Conservation (phyloP, 2,888 invertebrate species). For the Tetragnatha montana region DNA sequence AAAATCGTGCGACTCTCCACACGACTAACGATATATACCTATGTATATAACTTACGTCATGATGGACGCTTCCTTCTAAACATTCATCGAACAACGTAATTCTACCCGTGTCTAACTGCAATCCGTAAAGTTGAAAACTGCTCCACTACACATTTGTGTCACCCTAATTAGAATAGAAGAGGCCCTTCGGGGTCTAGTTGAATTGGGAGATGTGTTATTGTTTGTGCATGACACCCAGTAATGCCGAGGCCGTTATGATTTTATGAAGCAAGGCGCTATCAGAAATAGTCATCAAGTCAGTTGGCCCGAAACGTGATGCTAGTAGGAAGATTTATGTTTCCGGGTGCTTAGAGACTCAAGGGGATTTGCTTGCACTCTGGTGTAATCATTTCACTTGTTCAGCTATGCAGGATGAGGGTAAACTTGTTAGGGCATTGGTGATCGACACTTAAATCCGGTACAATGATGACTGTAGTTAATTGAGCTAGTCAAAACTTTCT, state of each 20-base stretch:
- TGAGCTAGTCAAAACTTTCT: slow-evolving; percentile 15
- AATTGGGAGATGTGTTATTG: slow-evolving; percentile 15
- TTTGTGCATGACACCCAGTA: neutral
- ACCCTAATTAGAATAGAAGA: slow-evolving; percentile 5
- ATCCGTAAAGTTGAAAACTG: neutral
- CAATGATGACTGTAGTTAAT: slow-evolving; percentile 25
- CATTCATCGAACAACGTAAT: too few relatives aligned
- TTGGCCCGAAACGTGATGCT: slow-evolving; percentile 18
- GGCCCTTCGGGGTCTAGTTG: neutral
- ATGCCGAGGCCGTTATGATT: neutral
- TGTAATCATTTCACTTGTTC: slow-evolving; percentile 36
- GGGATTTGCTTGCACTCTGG: slow-evolving; percentile 37
- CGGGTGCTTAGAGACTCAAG: slow-evolving; percentile 32
- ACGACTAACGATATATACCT: too few relatives aligned
- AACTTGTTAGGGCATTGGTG: slow-evolving; percentile 8
- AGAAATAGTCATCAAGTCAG: slow-evolving; percentile 31
- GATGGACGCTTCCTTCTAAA: too few relatives aligned
- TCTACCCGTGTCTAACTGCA: neutral
- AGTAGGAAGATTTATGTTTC: slow-evolving; percentile 36
- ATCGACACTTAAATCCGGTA: slow-evolving; percentile 26
- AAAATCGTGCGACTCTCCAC: too few relatives aligned
- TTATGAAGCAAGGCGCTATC: neutral
- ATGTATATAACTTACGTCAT: too few relatives aligned
- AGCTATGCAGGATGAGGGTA: neutral
- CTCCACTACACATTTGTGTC: neutral